Evolutionary conservation across 2,797 vertebrate genomes (phyloP).

Genomic region (Cryptoprocta ferox): DNA sequence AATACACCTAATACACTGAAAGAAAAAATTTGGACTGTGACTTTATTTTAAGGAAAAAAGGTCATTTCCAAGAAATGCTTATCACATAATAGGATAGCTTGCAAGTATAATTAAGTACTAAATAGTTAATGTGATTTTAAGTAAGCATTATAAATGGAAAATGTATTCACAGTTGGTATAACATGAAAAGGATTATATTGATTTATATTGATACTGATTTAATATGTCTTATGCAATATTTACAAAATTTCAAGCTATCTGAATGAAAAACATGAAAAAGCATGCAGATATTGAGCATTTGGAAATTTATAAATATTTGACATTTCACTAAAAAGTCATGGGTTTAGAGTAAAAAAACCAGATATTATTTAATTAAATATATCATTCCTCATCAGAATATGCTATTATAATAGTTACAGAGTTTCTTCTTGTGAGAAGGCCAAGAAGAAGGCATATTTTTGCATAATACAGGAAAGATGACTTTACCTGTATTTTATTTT

Average conservation of each 20-base stretch:
- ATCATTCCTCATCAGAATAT: neutral
- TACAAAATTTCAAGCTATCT: neutral
- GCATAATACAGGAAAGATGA: neutral
- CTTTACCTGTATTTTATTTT: neutral
- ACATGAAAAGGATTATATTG: neutral
- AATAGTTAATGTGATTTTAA: constrained; percentile 17
- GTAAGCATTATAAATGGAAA: constrained; percentile 1
- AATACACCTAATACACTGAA: constrained; percentile 64
- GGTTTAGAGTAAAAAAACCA: constrained; percentile 1
- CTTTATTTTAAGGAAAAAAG: constrained; percentile 86
- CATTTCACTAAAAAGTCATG: neutral
- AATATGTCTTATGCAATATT: neutral
- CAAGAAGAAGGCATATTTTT: neutral
- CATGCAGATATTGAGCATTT: neutral
- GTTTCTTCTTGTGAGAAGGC: neutral
- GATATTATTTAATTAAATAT: neutral
- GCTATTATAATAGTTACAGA: neutral
- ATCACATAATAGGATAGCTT: constrained; percentile 62
- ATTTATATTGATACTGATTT: neutral
- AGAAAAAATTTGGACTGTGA: constrained; percentile 89
- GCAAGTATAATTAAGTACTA: constrained; percentile 19
- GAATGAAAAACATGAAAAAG: neutral
- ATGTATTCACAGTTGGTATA: neutral
- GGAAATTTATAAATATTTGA: neutral
- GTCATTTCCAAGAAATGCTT: constrained; percentile 79